Conservation (phyloP, 2,113 vertebrate species). For the Malurus cyaneus region DNA sequence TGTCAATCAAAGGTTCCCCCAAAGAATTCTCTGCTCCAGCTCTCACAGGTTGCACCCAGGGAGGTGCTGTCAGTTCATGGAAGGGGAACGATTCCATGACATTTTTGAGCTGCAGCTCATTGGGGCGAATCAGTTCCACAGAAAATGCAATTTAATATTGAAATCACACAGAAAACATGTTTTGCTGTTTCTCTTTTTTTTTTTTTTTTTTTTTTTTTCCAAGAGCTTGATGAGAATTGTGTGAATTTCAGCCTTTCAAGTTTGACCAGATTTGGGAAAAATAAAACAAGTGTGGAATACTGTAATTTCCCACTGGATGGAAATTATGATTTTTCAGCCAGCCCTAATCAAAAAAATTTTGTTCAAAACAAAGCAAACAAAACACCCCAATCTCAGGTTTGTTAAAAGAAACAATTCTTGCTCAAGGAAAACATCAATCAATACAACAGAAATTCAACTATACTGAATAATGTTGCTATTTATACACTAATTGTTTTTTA, state of each 20-base stretch:
- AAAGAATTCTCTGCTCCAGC: neutral
- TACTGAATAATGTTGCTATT: neutral
- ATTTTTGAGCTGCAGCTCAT: neutral
- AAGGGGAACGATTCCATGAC: neutral
- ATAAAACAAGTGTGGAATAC: neutral
- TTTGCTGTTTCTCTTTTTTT: neutral
- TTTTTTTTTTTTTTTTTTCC: neutral
- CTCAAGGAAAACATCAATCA: neutral
- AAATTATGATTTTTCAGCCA: neutral
- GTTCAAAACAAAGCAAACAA: neutral
- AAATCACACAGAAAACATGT: neutral
- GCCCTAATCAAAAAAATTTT: neutral
- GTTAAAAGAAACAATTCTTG: neutral
- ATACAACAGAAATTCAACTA: neutral
- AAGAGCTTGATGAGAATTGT: accelerated
- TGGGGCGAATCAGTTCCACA: neutral
- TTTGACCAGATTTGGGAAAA: neutral
- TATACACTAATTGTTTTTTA: neutral
- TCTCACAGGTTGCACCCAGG: neutral
- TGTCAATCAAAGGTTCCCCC: neutral
- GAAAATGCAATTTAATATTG: neutral
- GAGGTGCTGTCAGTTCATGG: neutral
- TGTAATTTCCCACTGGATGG: neutral
- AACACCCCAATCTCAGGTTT: neutral
- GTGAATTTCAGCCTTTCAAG: neutral